A percentile compares a stretch with the other conserved stretches of the same genome.
Conservation (phyloP, 2,888 invertebrate genomes). For the Blastobasis adustella region DNA sequence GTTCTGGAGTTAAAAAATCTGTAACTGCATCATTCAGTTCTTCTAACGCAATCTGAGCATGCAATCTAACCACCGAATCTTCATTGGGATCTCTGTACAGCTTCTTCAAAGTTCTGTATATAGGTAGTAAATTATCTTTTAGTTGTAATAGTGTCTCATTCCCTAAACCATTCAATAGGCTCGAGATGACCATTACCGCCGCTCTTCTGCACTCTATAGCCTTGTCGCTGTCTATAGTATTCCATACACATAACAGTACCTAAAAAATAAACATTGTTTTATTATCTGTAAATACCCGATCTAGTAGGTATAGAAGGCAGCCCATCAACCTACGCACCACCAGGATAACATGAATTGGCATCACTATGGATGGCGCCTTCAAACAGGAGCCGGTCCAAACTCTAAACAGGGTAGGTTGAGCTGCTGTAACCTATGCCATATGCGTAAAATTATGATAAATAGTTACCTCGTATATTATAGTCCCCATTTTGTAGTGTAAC, state of each 20-base stretch:
- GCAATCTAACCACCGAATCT: conserved; percentile 79
- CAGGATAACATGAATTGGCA: too few relatives aligned
- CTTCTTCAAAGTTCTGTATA: conserved; percentile 82
- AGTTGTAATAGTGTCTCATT: conserved; percentile 79
- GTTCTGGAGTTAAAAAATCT: conserved; percentile 74
- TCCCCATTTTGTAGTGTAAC: conserved; percentile 82
- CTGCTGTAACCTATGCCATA: too few relatives aligned
- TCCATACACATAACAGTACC: conserved; percentile 82
- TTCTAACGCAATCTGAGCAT: conserved; percentile 85
- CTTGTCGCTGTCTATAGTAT: conserved; percentile 81
- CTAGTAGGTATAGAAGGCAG: too few relatives aligned
- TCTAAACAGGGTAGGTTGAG: too few relatives aligned
- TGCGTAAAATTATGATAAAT: too few relatives aligned
- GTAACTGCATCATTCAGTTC: conserved; percentile 82
- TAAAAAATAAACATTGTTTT: conserved; percentile 41
- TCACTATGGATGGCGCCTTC: too few relatives aligned
- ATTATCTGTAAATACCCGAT: not conserved
- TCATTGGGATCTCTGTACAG: conserved; percentile 78
- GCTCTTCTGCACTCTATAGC: conserved; percentile 84
- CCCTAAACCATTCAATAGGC: conserved; percentile 84
- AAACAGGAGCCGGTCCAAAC: too few relatives aligned
- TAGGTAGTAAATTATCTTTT: conserved; percentile 77
- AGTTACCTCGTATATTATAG: conserved; percentile 81
- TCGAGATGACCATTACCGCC: conserved; percentile 83
- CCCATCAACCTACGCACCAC: too few relatives aligned